These are phyloP conservation scores for Psammodynastes pulverulentus DNA, from an alignment of 2,113 vertebrate species.

Conservation along the genomic window DNA sequence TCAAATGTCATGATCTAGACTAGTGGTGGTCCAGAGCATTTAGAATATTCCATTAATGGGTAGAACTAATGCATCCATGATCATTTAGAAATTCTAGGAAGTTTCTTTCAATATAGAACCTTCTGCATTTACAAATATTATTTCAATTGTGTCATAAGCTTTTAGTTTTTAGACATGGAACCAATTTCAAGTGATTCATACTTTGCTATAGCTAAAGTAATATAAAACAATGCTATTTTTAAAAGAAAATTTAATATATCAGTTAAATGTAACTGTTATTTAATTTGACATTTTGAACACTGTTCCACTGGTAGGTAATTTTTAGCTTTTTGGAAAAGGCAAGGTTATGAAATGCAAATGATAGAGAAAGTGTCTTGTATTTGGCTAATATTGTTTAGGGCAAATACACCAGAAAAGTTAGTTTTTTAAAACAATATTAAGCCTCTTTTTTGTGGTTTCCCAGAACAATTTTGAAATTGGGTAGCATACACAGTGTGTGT, in stretches of 20 bases:
- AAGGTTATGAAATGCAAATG: neutral
- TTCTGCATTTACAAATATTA: neutral
- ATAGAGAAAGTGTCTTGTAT: neutral
- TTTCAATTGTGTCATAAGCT: neutral
- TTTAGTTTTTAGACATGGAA: neutral
- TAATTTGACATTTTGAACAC: neutral
- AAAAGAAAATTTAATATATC: neutral
- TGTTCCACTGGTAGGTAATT: neutral
- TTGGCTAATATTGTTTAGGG: neutral
- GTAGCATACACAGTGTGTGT: neutral
- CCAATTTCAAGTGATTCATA: neutral
- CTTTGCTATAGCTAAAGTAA: neutral
- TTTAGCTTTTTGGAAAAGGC: neutral
- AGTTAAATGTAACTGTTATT: neutral
- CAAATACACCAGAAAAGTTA: neutral
- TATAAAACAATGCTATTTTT: neutral
- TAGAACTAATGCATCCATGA: neutral
- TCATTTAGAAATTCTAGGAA: neutral
- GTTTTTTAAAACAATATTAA: neutral
- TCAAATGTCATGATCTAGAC: neutral
- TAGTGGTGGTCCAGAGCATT: neutral
- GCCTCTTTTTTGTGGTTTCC: neutral
- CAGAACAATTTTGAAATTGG: neutral
- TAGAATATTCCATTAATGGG: neutral
- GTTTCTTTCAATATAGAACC: neutral